phyloP scores from a whole-genome alignment of 2,113 vertebrate species.

The Muntiacus reevesi region DNA sequence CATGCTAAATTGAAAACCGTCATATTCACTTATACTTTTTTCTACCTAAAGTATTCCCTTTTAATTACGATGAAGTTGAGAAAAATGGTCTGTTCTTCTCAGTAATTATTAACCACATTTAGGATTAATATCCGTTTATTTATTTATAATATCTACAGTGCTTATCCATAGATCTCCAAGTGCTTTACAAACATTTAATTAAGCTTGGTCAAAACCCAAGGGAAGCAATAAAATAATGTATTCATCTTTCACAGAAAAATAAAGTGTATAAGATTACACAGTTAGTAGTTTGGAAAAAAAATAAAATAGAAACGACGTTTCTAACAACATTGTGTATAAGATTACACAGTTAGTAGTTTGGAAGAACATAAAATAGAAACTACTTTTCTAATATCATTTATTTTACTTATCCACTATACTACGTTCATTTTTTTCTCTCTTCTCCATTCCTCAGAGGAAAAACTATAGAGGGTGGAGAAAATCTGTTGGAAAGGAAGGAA shows the following conservation, averaged over 20 bases:
- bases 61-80: slow-evolving; percentile 37
- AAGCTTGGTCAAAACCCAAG: slow-evolving; percentile 32
- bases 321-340: not conserved
- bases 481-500: not conserved
- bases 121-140: not conserved
- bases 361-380: not conserved
- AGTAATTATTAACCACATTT: slow-evolving; percentile 48
- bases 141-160: not conserved
- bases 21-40: not conserved
- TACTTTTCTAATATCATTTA: not conserved
- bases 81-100: slow-evolving; percentile 15
- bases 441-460: not conserved
- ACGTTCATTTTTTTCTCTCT: not conserved
- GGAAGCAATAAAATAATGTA: slow-evolving; percentile 24
- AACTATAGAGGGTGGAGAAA: not conserved
- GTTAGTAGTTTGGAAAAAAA: not conserved
- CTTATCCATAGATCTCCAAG: slow-evolving; percentile 4
- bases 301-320: not conserved
- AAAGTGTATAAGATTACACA: not conserved
- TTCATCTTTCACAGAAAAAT: slow-evolving; percentile 10
- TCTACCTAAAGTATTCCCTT: not conserved
- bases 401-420: not conserved
- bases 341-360: not conserved
- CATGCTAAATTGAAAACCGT: not conserved
- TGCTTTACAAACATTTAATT: slow-evolving; percentile 41